phyloP scores from a whole-genome alignment of 2,113 vertebrate species.

The Poeciliopsis occidentalis region DNA sequence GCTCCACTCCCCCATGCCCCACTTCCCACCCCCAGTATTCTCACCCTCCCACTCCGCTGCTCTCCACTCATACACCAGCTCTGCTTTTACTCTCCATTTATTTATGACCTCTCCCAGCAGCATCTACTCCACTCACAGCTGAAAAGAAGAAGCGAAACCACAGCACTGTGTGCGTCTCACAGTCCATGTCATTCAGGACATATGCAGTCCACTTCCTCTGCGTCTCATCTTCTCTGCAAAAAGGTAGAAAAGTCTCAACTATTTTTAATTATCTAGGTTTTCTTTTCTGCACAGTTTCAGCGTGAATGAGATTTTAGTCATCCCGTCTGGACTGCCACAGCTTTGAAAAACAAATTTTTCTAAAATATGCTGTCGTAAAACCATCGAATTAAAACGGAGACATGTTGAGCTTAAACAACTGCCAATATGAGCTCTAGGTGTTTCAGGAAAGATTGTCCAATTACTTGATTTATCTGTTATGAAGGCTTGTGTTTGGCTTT shows the following conservation, averaged over 20 bases:
- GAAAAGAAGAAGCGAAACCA: constrained; percentile 69
- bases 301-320: constrained; percentile 6
- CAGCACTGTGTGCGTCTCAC: constrained; percentile 31
- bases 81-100: constrained; percentile 51
- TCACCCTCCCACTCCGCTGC: constrained; percentile 58
- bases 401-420: constrained; percentile 11
- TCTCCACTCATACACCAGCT: constrained; percentile 57
- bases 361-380: neutral
- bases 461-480: neutral
- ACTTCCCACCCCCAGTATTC: constrained; percentile 42
- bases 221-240: constrained; percentile 56
- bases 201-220: constrained; percentile 62
- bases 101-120: constrained; percentile 61
- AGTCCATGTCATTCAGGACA: constrained; percentile 65
- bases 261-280: neutral
- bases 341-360: neutral
- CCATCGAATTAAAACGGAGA: constrained; percentile 1
- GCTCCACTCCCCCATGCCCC: constrained; percentile 30
- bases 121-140: constrained; percentile 49
- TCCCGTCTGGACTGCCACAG: neutral
- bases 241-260: constrained; percentile 55
- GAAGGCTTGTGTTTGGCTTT: constrained; percentile 15
- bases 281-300: neutral
- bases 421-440: constrained; percentile 5
- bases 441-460: neutral